A percentile compares a stretch with the other conserved stretches of the same genome.
phyloP scores from a whole-genome alignment of 2,888 invertebrate genomes.

The Invenusta paracnida region DNA sequence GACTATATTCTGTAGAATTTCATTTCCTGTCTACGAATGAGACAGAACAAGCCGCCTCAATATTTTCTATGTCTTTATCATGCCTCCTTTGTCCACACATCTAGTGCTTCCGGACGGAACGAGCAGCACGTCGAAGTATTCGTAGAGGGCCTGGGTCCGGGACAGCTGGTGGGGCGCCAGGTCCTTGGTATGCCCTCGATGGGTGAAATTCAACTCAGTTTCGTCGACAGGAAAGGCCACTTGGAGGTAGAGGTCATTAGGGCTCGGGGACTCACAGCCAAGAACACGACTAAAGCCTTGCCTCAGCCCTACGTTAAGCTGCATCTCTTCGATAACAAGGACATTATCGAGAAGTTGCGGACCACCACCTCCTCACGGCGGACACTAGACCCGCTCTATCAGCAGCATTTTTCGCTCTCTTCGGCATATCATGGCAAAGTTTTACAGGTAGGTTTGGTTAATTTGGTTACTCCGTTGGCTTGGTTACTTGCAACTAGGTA shows the following conservation, averaged over 20 bases:
- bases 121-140: conserved; percentile 69
- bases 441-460: conserved; percentile 71
- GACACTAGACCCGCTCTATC: conserved; percentile 92
- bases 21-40: no score
- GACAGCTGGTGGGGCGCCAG: conserved; percentile 93
- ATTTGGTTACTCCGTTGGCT: no score
- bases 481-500: no score
- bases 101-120: conserved; percentile 6
- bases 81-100: no score
- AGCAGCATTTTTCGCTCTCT: conserved; percentile 87
- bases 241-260: conserved; percentile 94
- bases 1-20: no score
- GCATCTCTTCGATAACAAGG: conserved; percentile 92
- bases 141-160: conserved; percentile 92
- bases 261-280: conserved; percentile 86
- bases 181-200: conserved; percentile 90
- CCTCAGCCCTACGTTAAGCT: conserved; percentile 97
- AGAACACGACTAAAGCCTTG: conserved; percentile 68
- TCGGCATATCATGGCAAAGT: conserved; percentile 89
- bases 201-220: conserved; percentile 90
- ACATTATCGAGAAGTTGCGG: conserved; percentile 94
- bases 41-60: no score
- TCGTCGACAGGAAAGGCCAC: conserved; percentile 88
- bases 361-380: conserved; percentile 84
- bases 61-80: no score